Evolutionary conservation across 2,113 vertebrate species (phyloP).

Genomic region (Phaethon lepturus): DNA sequence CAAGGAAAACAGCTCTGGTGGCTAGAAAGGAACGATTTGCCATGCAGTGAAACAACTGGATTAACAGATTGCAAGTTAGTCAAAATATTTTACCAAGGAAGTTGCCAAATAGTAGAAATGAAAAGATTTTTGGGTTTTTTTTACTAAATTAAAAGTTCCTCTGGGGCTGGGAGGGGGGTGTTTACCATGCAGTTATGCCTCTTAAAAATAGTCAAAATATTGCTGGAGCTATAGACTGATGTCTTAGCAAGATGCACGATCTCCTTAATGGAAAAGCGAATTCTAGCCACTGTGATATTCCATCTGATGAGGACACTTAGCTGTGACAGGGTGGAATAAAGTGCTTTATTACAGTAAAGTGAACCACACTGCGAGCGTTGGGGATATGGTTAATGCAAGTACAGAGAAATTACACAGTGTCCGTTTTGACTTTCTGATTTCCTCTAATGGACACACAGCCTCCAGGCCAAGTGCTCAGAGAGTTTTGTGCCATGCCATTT

Average conservation of each 20-base stretch:
- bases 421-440: conserved; percentile 54
- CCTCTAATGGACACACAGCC: conserved; percentile 18
- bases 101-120: not conserved
- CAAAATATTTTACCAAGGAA: not conserved
- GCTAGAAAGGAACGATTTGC: not conserved
- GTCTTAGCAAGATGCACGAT: not conserved
- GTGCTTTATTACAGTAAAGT: conserved; percentile 24
- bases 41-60: not conserved
- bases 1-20: not conserved
- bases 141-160: not conserved
- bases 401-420: conserved; percentile 33
- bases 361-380: not conserved
- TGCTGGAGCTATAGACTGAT: not conserved
- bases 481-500: conserved; percentile 12
- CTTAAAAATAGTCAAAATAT: not conserved
- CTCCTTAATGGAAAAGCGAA: conserved; percentile 29
- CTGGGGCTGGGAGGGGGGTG: not conserved
- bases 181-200: not conserved
- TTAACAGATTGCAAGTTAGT: not conserved
- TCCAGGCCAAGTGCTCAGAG: not conserved
- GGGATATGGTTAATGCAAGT: conserved; percentile 19
- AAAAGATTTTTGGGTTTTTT: not conserved
- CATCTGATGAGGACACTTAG: conserved; percentile 47
- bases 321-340: conserved; percentile 25
- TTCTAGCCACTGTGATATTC: conserved; percentile 2